Conservation (phyloP, 2,113 vertebrate species). For the Recurvirostra avosetta region DNA sequence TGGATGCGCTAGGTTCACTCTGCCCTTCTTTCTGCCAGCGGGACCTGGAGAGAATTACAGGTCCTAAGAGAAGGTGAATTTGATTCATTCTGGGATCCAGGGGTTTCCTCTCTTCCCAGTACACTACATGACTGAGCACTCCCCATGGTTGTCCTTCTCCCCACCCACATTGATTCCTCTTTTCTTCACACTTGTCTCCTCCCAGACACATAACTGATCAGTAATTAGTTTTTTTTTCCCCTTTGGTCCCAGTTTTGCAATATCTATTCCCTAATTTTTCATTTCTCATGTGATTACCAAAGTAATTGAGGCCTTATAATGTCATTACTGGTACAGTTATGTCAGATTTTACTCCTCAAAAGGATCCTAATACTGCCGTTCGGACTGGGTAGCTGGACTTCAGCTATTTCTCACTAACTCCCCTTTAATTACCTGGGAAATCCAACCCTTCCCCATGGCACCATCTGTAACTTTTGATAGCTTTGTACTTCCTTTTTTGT, state of each 20-base stretch:
- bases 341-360: neutral
- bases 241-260: neutral
- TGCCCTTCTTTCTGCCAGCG: neutral
- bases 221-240: neutral
- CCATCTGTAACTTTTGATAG: neutral
- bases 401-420: neutral
- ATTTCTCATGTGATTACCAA: neutral
- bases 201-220: neutral
- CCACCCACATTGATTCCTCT: neutral
- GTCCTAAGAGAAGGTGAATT: neutral
- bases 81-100: neutral
- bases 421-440: neutral
- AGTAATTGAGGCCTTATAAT: neutral
- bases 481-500: neutral
- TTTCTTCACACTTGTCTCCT: neutral
- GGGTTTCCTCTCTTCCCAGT: neutral
- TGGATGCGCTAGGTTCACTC: fast-evolving
- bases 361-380: neutral
- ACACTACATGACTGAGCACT: neutral
- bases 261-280: neutral
- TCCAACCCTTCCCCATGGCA: neutral
- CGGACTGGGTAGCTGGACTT: neutral
- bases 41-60: neutral
- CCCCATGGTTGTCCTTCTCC: neutral
- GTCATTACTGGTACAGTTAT: neutral